Evolutionary conservation across 2,113 vertebrate species (phyloP).

Genomic region (Murina feae): DNA sequence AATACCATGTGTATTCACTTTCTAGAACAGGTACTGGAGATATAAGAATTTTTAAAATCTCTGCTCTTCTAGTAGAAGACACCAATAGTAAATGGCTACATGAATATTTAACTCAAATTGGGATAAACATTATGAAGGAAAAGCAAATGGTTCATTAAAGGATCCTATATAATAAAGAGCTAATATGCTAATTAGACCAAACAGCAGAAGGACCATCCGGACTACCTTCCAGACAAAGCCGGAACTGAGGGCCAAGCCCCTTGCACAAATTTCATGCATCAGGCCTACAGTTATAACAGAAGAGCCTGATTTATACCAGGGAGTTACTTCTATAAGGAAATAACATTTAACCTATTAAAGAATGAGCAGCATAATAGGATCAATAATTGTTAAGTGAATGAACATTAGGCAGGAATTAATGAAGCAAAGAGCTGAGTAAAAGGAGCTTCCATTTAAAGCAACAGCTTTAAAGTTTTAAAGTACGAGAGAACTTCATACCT

Average conservation of each 20-base stretch:
- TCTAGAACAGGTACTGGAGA: not conserved
- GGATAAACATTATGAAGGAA: not conserved
- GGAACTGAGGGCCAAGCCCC: too few species aligned
- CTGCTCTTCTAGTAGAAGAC: not conserved
- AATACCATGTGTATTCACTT: not conserved
- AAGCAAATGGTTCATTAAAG: not conserved
- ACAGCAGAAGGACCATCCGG: too few species aligned
- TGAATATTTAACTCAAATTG: not conserved
- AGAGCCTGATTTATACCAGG: not conserved
- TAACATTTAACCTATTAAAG: constrained; percentile 24
- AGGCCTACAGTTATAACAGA: not conserved
- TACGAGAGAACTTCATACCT: not conserved
- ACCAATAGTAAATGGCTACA: not conserved
- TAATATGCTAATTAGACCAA: too few species aligned
- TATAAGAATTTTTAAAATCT: not conserved
- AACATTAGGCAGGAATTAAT: not conserved
- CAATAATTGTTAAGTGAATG: not conserved
- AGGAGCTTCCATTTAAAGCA: not conserved
- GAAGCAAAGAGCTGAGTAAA: not conserved
- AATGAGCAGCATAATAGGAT: not conserved
- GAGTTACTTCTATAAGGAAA: constrained; percentile 6
- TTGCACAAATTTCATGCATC: too few species aligned
- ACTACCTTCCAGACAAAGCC: too few species aligned
- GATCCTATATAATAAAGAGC: too few species aligned
- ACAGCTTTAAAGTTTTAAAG: too few species aligned